phyloP scores from a whole-genome alignment of 2,113 vertebrate species.

The Scomber colias region DNA sequence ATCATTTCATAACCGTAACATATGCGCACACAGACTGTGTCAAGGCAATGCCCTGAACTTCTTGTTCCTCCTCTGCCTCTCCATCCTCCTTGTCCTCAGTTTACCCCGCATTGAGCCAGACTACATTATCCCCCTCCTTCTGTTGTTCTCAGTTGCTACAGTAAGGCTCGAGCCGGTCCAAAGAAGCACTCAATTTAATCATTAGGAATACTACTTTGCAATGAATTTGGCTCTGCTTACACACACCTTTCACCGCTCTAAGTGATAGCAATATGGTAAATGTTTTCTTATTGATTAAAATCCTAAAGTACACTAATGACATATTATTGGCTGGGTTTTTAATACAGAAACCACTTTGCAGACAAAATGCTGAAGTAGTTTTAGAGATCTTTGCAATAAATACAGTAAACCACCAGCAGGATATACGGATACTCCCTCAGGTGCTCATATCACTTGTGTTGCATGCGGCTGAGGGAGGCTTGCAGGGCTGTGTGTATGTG shows the following conservation, averaged over 20 bases:
- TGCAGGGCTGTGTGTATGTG: conserved; percentile 8
- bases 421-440: conserved; percentile 21
- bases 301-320: conserved; percentile 34
- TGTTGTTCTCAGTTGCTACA: conserved; percentile 33
- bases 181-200: conserved; percentile 65
- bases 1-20: conserved; percentile 17
- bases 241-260: conserved; percentile 26
- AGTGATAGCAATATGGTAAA: conserved; percentile 57
- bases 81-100: conserved; percentile 49
- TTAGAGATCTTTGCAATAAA: conserved; percentile 1
- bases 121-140: conserved; percentile 34
- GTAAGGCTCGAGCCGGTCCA: conserved; percentile 36
- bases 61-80: conserved; percentile 1
- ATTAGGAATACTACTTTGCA: conserved; percentile 47
- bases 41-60: conserved; percentile 20
- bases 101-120: conserved; percentile 33
- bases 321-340: neutral
- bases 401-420: conserved; percentile 21
- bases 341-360: conserved; percentile 22
- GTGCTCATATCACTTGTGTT: conserved; percentile 8
- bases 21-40: conserved; percentile 1
- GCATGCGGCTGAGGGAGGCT: neutral
- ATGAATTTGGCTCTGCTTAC: conserved; percentile 44
- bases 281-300: conserved; percentile 64
- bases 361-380: conserved; percentile 9